Evolutionary conservation across 2,797 vertebrate species (phyloP).

Genomic region (Sebastes hubbsi): DNA sequence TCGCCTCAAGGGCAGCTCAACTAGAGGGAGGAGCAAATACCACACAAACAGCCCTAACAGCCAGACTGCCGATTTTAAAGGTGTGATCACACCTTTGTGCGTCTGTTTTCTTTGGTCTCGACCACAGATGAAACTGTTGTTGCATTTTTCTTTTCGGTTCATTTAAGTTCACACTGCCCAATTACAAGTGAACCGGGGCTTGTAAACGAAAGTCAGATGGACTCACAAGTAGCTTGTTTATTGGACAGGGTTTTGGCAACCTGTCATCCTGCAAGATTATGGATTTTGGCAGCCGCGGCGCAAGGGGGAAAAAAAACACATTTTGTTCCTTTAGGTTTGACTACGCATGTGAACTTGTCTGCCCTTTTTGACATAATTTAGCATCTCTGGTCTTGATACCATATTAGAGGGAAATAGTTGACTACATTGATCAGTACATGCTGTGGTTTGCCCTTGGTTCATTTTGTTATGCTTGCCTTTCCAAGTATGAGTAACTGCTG

Average conservation of each 20-base stretch:
- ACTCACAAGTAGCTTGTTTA: conserved; percentile 64
- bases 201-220: conserved; percentile 60
- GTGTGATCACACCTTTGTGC: conserved; percentile 40
- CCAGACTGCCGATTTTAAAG: conserved; percentile 13
- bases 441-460: conserved; percentile 21
- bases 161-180: conserved; percentile 61
- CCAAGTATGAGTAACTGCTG: conserved; percentile 38
- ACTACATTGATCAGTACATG: conserved; percentile 4
- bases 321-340: conserved; percentile 18
- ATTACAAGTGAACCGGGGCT: conserved; percentile 52
- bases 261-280: conserved; percentile 39
- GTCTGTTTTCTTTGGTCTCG: conserved; percentile 41
- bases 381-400: conserved; percentile 21
- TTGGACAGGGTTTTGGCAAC: conserved; percentile 54
- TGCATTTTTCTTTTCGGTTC: conserved; percentile 53
- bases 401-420: conserved; percentile 20
- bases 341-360: neutral
- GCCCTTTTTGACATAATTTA: conserved; percentile 7
- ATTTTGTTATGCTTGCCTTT: conserved; percentile 24
- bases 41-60: neutral
- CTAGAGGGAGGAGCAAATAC: neutral
- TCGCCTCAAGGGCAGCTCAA: conserved; percentile 16
- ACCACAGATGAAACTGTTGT: conserved; percentile 22
- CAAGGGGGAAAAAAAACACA: neutral
- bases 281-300: conserved; percentile 29